Evolutionary conservation across 1,140 invertebrate species (phyloP).

Genomic region (Thalassaphorura encarpata): DNA sequence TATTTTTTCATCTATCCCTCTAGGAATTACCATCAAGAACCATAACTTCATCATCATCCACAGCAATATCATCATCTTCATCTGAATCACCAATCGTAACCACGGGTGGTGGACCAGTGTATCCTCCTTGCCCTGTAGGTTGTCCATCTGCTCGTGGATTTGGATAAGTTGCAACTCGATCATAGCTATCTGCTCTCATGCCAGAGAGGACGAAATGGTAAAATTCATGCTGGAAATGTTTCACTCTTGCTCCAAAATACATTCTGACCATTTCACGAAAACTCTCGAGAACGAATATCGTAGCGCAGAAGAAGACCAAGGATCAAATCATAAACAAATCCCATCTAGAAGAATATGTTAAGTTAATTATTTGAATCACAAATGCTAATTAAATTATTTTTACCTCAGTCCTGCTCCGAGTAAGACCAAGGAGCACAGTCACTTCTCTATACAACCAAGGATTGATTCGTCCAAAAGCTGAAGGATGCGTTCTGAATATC

Average conservation of each 20-base stretch:
- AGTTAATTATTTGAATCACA: conserved; percentile 23
- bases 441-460: conserved; percentile 84
- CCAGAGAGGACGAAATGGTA: conserved; percentile 54
- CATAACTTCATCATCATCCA: no score
- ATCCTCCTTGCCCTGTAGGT: neutral
- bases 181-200: conserved; percentile 20
- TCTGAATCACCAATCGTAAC: neutral
- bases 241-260: conserved; percentile 50
- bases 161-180: conserved; percentile 2
- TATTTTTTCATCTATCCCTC: no score
- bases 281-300: conserved; percentile 61
- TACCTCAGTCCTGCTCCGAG: conserved; percentile 25
- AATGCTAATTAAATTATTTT: neutral
- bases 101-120: neutral
- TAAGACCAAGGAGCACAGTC: conserved; percentile 51
- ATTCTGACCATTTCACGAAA: conserved; percentile 50
- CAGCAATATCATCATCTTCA: no score
- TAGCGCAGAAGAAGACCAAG: conserved; percentile 53
- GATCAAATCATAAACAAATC: conserved; percentile 57
- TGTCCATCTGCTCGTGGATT: neutral
- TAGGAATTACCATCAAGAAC: no score
- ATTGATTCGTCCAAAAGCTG: conserved; percentile 64
- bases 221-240: conserved; percentile 83
- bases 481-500: conserved; percentile 58
- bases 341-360: conserved; percentile 41